Percentiles rank a stretch among this genome's conserved stretches.
Conservation (phyloP, 2,888 invertebrate genomes). For the Campopleginae sp. region DNA sequence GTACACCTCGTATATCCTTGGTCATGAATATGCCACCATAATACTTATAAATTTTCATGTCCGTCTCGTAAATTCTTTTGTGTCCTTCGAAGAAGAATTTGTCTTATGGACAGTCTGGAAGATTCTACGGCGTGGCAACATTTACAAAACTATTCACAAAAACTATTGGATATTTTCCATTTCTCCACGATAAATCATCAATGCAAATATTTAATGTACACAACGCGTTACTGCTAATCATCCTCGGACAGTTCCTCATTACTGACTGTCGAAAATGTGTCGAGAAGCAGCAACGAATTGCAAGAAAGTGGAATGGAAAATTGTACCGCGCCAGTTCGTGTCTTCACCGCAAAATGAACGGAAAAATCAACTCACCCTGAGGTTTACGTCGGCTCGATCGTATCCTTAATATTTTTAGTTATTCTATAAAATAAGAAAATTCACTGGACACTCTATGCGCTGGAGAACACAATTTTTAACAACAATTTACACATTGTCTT, state of each 20-base stretch:
- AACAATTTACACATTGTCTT: background rate
- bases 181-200: background rate
- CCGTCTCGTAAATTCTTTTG: conserved; percentile 55
- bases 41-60: conserved; percentile 62
- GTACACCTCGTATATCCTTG: conserved; percentile 41
- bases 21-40: conserved; percentile 54
- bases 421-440: background rate
- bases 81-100: conserved; percentile 50
- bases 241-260: background rate
- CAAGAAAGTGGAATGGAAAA: background rate
- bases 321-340: background rate
- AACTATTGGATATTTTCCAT: background rate
- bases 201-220: background rate
- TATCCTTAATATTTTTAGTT: conserved; percentile 29
- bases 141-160: background rate
- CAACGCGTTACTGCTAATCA: background rate
- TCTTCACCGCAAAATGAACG: background rate
- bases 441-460: background rate
- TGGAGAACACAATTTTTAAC: background rate
- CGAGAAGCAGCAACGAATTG: background rate
- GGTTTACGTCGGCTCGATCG: background rate
- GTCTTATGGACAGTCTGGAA: conserved; percentile 12
- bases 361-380: conserved; percentile 32
- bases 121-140: background rate
- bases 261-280: background rate